Evolutionary conservation across 2,797 vertebrate species (phyloP), one percentile per base, ranked within the genome.

Genomic region (Enteromius thamalakanensis): DNA sequence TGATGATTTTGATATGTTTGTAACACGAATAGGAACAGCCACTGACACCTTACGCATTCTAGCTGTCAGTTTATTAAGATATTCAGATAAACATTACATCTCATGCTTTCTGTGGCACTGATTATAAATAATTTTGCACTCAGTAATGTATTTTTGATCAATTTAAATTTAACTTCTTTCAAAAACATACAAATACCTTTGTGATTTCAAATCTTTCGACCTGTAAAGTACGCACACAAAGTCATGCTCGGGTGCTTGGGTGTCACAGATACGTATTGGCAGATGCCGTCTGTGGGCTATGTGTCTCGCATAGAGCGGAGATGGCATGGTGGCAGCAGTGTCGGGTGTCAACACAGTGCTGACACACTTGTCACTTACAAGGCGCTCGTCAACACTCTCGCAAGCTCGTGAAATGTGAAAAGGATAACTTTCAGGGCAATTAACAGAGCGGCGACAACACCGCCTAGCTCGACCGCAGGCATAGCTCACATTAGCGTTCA

Each of bases 351-450:
- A 93, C 92, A 92, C 91, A 84, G 92, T 90, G 92, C 90, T 91
- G 92, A 94, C 92, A 94, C 92, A 91, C 92, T 93, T 94, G 94
- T 95, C 95, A 94, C 93, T 94, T 93, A 93, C 90, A 92, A 82
- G 89, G 84, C 89, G 85, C 92, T 91, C 89, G 89, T 94, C 93
- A 94, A 93, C 93, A 94, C 94, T 87, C 88, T 86, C 77, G 62
- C 85, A 80, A 68, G 78, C 80, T 79, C 74, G 82, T 75, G 82
- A 81, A 85, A 89, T 84, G 84, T 84, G 87, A 88, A 88, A 84
- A 84, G 86, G 85, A 90, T 88, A 87, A 84, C 84, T 87, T 88
- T 89, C 87, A 87, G 71, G 85, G 88, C 88, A 87, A 89, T 89
- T 89, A 89, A 89, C 84, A 80, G 82, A 86, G 69, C 70, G 17